Percentiles rank a stretch among this genome's conserved stretches.
phyloP scores from a whole-genome alignment of 2,113 vertebrate species.

The Forbesichthys papilliferus region DNA sequence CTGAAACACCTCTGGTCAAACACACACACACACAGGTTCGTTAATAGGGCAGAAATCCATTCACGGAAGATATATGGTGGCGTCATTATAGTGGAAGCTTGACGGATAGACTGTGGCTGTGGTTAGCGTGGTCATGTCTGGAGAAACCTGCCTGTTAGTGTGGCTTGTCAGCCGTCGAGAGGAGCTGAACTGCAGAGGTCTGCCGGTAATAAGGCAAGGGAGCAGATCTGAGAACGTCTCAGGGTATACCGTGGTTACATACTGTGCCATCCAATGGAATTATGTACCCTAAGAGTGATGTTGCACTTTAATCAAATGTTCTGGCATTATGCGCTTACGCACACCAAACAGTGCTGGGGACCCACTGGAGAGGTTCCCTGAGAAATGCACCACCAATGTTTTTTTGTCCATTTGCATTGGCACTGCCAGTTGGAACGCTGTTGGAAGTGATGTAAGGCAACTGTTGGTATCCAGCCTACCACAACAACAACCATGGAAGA shows the following conservation, averaged over 20 bases:
- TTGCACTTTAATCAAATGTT: conserved; percentile 5
- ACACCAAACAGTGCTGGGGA: no score
- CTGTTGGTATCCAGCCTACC: no score
- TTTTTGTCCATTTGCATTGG: no score
- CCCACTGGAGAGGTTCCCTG: no score
- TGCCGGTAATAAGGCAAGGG: conserved; percentile 67
- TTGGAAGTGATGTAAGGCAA: no score
- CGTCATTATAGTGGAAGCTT: conserved; percentile 28
- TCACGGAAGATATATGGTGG: conserved; percentile 22
- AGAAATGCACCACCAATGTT: no score
- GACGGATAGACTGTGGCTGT: conserved; percentile 53
- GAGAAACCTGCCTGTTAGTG: conserved; percentile 67
- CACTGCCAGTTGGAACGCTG: no score
- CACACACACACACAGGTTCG: conserved; percentile 4
- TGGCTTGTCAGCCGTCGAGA: conserved; percentile 61
- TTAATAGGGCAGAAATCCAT: neutral
- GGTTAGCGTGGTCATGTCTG: conserved; percentile 58
- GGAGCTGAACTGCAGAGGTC: conserved; percentile 53
- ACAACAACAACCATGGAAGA: no score
- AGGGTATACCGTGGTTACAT: neutral
- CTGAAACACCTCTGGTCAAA: neutral
- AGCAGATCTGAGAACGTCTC: conserved; percentile 38
- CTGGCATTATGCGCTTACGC: no score
- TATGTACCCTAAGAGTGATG: conserved; percentile 1
- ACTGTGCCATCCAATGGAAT: conserved; percentile 34